Conservation (phyloP, 2,797 vertebrate species). For the Gambelia wislizenii region DNA sequence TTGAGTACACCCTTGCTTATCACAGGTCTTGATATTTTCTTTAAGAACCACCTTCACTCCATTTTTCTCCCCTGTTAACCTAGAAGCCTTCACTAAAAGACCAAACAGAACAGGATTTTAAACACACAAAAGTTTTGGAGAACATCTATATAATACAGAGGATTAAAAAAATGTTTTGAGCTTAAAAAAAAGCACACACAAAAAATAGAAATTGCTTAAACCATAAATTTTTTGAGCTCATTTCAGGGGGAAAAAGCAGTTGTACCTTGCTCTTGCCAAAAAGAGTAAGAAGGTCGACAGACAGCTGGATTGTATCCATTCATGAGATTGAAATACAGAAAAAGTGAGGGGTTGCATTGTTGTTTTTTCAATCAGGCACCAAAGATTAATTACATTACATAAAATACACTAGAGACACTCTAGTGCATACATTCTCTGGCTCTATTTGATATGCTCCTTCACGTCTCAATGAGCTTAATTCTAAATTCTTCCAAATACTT, state of each 20-base stretch:
- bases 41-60: constrained; percentile 63
- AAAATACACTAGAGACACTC: constrained; percentile 20
- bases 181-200: not conserved
- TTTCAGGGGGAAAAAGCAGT: not conserved
- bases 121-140: not conserved
- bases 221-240: constrained; percentile 16
- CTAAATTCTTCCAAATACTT: constrained; percentile 31
- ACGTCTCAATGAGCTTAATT: not conserved
- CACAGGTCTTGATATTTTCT: constrained; percentile 73
- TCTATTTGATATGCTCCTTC: not conserved
- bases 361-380: constrained; percentile 7
- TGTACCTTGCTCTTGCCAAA: not conserved
- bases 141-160: not conserved
- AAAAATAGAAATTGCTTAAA: constrained; percentile 4
- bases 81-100: constrained; percentile 45
- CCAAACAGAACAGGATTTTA: not conserved
- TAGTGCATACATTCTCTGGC: not conserved
- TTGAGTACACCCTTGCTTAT: constrained; percentile 75
- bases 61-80: constrained; percentile 29
- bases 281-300: not conserved
- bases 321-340: not conserved
- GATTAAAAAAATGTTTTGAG: not conserved
- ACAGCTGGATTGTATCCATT: not conserved
- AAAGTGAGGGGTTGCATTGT: not conserved
- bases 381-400: not conserved